Evolutionary conservation across 2,113 vertebrate species (phyloP), one percentile per base, ranked within the genome.

Genomic region (Brevimyrus niger): DNA sequence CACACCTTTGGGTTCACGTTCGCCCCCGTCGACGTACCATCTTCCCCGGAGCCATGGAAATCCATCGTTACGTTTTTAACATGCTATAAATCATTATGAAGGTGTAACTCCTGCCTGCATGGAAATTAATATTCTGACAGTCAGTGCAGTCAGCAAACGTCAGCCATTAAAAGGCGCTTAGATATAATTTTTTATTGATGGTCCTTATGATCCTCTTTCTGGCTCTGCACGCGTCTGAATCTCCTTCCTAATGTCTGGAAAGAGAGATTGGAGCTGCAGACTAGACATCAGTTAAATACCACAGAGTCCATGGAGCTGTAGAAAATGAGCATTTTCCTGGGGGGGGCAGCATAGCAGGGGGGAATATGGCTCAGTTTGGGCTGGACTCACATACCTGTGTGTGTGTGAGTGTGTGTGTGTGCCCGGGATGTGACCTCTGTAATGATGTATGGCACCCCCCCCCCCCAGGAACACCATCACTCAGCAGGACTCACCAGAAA

Each of bases 121-220:
- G 95, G 94, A 95, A 94, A 95, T 92, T 94, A 94, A 94, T 94
- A 92, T 92, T 94, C 92, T 92, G 93, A 93, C 94, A 92, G 94
- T 92, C 51, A 89, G 90, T 93, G 91, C 93, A 92, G 93, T 96
- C 93, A 97, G 96, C 95, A 96, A 94, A 95, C 95, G 95, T 94
- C 89, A 91, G 92, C 96, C 94, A 94, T 96, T 95, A 95, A 95
- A 94, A 94, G 92, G 92, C 92, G 93, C 96, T 96, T 96, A 95
- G 94, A 92, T 95, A 92, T 94, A 95, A 95, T 96, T 96, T 96
- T 95, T 96, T 96, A 96, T 96, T 96, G 94, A 97, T 95, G 95
- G 91, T 88, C 92, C 94, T 91, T 92, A 92, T 94, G 95, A 96
- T 96, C 96, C 94, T 93, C 95, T 90, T 94, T 94, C 92, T 13